Percentiles rank a stretch among this genome's conserved stretches.
phyloP scores from a whole-genome alignment of 1,140 invertebrate genomes.

The Polypedilum pembai region DNA sequence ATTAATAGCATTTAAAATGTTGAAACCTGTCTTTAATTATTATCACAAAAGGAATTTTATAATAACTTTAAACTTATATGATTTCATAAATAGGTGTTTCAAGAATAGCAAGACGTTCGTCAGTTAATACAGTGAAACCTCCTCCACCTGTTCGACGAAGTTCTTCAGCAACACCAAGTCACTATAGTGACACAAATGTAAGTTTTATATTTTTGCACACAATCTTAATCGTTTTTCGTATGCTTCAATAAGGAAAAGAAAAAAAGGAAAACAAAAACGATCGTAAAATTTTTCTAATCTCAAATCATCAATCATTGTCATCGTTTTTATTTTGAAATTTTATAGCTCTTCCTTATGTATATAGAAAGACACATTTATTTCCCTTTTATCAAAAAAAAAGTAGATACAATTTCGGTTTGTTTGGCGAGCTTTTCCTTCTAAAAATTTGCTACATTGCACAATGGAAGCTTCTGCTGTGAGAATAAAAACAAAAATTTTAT shows the following conservation, averaged over 20 bases:
- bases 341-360: not conserved
- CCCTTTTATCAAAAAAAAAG: not conserved
- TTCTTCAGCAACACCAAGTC: constrained; percentile 62
- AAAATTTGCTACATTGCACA: not conserved
- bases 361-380: not conserved
- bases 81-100: constrained; percentile 33
- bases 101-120: constrained; percentile 44
- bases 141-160: constrained; percentile 78
- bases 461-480: not conserved
- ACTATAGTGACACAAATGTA: constrained; percentile 29
- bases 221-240: not conserved
- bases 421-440: not conserved
- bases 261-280: no score
- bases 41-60: not conserved
- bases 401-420: not conserved
- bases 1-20: no score
- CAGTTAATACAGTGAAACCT: constrained; percentile 60
- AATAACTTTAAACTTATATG: not conserved
- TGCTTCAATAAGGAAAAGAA: no score
- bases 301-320: constrained; percentile 34
- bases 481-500: not conserved
- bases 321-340: constrained; percentile 33
- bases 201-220: not conserved
- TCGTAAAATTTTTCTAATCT: constrained; percentile 35
- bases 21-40: not conserved